Evolutionary conservation across 1,140 invertebrate species (phyloP).

Genomic region (Cotesia typhae): DNA sequence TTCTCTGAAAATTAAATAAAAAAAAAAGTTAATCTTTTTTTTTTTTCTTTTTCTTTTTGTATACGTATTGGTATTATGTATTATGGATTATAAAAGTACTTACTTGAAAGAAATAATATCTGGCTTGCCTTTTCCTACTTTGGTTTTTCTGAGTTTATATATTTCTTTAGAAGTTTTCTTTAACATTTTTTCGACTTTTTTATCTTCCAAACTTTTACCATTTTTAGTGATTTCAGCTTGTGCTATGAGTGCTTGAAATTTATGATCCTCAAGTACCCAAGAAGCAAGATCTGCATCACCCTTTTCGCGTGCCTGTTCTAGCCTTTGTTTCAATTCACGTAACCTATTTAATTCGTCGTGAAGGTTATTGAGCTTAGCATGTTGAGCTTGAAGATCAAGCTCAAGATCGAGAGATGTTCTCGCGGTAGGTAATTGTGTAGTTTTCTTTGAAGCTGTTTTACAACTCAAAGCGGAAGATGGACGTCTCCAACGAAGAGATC

Average conservation of each 20-base stretch:
- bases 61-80: not conserved
- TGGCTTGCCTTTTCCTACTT: constrained; percentile 87
- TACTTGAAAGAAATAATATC: constrained; percentile 94
- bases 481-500: constrained; percentile 82
- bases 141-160: constrained; percentile 86
- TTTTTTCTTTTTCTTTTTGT: not conserved
- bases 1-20: constrained; percentile 72
- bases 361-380: constrained; percentile 81
- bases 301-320: constrained; percentile 78
- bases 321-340: constrained; percentile 78
- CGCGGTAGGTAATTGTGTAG: constrained; percentile 69
- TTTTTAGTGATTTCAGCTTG: constrained; percentile 70
- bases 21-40: not conserved
- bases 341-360: constrained; percentile 85
- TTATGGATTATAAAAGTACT: constrained; percentile 59
- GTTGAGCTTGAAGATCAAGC: constrained; percentile 89
- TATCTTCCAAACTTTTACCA: constrained; percentile 76
- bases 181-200: constrained; percentile 82
- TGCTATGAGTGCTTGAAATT: constrained; percentile 80
- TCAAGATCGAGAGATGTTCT: constrained; percentile 92
- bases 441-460: constrained; percentile 58
- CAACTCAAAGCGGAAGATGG: constrained; percentile 63
- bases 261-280: constrained; percentile 87
- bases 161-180: constrained; percentile 89
- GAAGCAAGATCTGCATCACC: constrained; percentile 81